Conservation (phyloP, 2,888 invertebrate species). For the Drosophila suboccidentalis region DNA sequence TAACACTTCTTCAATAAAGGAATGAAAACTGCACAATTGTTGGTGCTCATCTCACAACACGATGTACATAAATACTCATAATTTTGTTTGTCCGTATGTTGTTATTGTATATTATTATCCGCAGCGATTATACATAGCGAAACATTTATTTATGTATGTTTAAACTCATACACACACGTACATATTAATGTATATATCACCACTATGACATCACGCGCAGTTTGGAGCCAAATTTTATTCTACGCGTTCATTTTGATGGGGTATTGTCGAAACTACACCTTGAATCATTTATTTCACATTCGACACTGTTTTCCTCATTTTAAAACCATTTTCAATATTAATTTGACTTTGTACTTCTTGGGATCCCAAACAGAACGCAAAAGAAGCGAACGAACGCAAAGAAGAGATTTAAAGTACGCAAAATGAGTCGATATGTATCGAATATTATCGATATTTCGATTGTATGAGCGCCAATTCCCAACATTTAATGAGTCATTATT, state of each 20-base stretch:
- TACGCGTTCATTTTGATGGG: conserved; percentile 16
- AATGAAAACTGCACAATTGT: conserved; percentile 12
- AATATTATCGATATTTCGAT: conserved; percentile 24
- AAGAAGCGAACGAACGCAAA: conserved; percentile 36
- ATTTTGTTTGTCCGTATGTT: conserved; percentile 23
- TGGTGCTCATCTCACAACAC: neutral
- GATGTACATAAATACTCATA: conserved; percentile 1
- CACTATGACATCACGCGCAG: conserved; percentile 70
- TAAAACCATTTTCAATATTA: conserved; percentile 32
- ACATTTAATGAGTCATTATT: conserved; percentile 1
- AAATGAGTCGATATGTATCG: conserved; percentile 33
- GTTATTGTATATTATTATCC: conserved; percentile 23
- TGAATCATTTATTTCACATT: conserved; percentile 16
- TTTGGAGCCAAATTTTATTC: conserved; percentile 28
- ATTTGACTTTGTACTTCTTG: conserved; percentile 39
- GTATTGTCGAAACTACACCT: conserved; percentile 12
- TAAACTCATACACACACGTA: conserved; percentile 9
- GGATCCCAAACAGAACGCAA: conserved; percentile 51
- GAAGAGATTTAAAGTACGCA: conserved; percentile 27
- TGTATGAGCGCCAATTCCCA: conserved; percentile 4
- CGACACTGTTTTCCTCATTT: conserved; percentile 13
- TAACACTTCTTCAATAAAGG: conserved; percentile 16
- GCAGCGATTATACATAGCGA: conserved; percentile 17
- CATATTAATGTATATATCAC: conserved; percentile 21
- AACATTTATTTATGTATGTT: conserved; percentile 23